phyloP scores from a whole-genome alignment of 1,140 invertebrate species.

The Caenorhabditis briggsae region DNA sequence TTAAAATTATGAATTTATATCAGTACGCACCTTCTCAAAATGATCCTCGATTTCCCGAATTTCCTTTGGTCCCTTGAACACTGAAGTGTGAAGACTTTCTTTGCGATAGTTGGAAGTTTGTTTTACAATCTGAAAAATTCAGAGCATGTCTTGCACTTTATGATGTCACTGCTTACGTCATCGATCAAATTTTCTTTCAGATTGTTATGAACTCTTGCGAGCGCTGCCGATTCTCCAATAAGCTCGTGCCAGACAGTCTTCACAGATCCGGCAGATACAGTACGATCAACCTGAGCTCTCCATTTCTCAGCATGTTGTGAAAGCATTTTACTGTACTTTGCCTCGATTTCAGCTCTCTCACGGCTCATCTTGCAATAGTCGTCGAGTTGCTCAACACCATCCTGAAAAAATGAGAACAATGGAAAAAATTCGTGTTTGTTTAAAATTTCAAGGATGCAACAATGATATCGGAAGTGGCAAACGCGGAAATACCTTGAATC shows the following conservation, averaged over 20 bases:
- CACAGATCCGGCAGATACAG: conserved; percentile 62
- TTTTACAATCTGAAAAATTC: conserved; percentile 70
- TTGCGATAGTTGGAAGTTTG: conserved; percentile 72
- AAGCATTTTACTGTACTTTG: conserved; percentile 71
- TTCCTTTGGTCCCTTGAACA: conserved; percentile 75
- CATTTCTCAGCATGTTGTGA: conserved; percentile 57
- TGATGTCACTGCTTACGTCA: conserved; percentile 48
- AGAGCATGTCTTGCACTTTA: conserved; percentile 21
- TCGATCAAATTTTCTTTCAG: conserved; percentile 65
- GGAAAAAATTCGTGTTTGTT: neutral
- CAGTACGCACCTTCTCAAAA: conserved; percentile 71
- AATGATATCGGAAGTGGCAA: neutral
- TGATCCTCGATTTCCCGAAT: conserved; percentile 75
- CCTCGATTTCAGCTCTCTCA: conserved; percentile 73
- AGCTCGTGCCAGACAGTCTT: conserved; percentile 63
- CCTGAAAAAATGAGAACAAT: conserved; percentile 50
- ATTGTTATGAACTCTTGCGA: conserved; percentile 71
- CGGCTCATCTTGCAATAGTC: conserved; percentile 72
- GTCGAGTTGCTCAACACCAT: conserved; percentile 76
- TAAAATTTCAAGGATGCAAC: conserved; percentile 48
- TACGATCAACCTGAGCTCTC: conserved; percentile 58
- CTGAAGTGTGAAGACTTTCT: conserved; percentile 76
- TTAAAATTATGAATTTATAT: neutral
- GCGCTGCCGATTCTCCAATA: conserved; percentile 69
- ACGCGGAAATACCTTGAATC: conserved; percentile 67